These are phyloP conservation scores for Psilopogon haemacephalus DNA, from an alignment of 2,113 vertebrate species.

Conservation along the genomic window DNA sequence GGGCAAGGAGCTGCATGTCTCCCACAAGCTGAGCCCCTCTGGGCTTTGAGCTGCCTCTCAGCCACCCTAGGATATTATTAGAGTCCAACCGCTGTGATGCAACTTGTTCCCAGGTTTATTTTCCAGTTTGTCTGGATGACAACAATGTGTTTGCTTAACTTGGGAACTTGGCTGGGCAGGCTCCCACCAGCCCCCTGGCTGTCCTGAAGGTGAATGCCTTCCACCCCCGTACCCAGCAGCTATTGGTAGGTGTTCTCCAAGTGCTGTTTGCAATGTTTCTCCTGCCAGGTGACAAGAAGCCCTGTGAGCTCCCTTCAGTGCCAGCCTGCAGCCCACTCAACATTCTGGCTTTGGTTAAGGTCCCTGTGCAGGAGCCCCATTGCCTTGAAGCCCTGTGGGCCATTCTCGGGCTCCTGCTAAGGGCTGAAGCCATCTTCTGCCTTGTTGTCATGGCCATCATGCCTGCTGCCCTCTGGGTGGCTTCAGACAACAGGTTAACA, in stretches of 20 bases:
- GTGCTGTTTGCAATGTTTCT: background rate
- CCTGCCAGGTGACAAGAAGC: background rate
- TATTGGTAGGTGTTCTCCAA: background rate
- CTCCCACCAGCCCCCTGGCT: background rate
- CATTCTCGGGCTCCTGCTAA: background rate
- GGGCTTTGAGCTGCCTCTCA: background rate
- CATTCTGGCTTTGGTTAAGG: accelerated
- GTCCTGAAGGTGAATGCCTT: background rate
- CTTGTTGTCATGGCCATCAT: accelerated
- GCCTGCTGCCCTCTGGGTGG: background rate
- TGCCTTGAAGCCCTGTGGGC: background rate
- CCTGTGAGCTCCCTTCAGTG: background rate
- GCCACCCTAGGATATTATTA: background rate
- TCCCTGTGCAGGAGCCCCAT: background rate
- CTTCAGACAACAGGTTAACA: background rate
- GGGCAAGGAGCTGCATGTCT: accelerated
- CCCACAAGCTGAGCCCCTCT: background rate
- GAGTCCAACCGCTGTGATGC: background rate
- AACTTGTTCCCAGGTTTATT: background rate
- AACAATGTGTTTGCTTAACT: background rate
- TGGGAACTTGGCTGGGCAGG: background rate
- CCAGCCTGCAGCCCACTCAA: background rate
- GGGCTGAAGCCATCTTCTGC: background rate
- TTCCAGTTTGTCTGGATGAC: background rate
- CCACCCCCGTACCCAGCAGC: background rate